phyloP scores from a whole-genome alignment of 1,140 invertebrate genomes.

The Pteromalus puparum region DNA sequence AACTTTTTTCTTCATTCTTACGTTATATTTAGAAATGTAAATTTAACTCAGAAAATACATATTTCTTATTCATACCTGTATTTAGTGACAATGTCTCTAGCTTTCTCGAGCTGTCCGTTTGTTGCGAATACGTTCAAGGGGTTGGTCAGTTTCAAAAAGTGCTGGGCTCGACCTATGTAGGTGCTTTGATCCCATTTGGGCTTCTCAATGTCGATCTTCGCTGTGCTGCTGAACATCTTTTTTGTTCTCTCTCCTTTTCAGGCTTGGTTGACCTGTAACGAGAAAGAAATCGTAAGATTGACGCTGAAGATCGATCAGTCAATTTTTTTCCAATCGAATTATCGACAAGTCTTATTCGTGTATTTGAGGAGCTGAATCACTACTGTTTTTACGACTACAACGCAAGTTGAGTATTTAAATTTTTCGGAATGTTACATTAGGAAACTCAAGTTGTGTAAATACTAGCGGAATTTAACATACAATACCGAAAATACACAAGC shows the following conservation, averaged over 20 bases:
- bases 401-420: not conserved
- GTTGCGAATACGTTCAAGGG: constrained; percentile 89
- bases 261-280: not conserved
- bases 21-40: too few relatives aligned
- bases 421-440: too few relatives aligned
- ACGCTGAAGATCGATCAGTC: too few relatives aligned
- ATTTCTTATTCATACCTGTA: constrained; percentile 79
- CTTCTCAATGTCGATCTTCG: constrained; percentile 84
- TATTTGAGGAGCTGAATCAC: not conserved
- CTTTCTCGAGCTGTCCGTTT: constrained; percentile 82
- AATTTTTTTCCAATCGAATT: too few relatives aligned
- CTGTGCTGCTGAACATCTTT: not conserved
- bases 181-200: constrained; percentile 92
- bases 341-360: too few relatives aligned
- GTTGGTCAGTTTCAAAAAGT: constrained; percentile 94
- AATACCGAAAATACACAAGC: not conserved
- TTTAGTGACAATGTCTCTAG: constrained; percentile 82
- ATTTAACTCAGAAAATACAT: constrained; percentile 1
- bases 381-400: not conserved
- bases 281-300: too few relatives aligned
- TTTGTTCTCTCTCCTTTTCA: not conserved
- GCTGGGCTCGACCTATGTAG: constrained; percentile 89
- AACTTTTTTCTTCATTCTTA: too few relatives aligned
- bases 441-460: too few relatives aligned
- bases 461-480: not conserved